Percentiles rank a stretch among this genome's conserved stretches.
Conservation (phyloP, 2,888 invertebrate genomes). For the Chrysomela aeneicollis region DNA sequence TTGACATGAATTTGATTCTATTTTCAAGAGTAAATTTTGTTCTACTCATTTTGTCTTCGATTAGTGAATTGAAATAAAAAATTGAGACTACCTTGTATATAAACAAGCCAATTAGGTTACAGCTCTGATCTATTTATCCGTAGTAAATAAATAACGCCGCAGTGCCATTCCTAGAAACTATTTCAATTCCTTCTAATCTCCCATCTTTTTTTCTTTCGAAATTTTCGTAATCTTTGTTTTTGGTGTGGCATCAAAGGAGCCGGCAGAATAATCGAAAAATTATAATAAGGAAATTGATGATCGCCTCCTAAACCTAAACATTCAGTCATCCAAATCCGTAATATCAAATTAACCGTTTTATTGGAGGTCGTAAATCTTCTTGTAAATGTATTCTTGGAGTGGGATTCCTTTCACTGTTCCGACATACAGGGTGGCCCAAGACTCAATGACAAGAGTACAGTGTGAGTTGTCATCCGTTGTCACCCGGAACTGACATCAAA, state of each 20-base stretch:
- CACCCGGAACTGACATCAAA: too few relatives aligned
- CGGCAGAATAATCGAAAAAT: neutral
- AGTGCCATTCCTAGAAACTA: neutral
- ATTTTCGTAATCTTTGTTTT: neutral
- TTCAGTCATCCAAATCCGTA: conserved; percentile 27
- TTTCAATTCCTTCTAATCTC: neutral
- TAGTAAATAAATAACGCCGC: neutral
- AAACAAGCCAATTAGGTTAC: too few relatives aligned
- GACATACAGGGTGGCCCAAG: neutral
- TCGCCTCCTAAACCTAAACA: conserved; percentile 13
- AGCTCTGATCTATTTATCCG: too few relatives aligned
- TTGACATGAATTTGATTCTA: too few relatives aligned
- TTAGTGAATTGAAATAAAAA: too few relatives aligned
- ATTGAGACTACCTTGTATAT: too few relatives aligned
- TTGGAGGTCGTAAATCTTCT: conserved; percentile 24
- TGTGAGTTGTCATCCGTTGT: too few relatives aligned
- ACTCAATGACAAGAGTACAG: too few relatives aligned
- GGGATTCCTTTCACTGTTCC: neutral
- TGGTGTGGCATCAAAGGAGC: neutral
- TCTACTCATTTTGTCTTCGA: too few relatives aligned
- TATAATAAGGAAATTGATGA: neutral
- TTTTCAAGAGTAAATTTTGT: too few relatives aligned
- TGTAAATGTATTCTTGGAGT: conserved; percentile 12
- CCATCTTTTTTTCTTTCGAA: neutral
- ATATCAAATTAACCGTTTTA: conserved; percentile 32